Evolutionary conservation across 2,113 vertebrate genomes (phyloP).

Genomic region (Platichthys flesus): DNA sequence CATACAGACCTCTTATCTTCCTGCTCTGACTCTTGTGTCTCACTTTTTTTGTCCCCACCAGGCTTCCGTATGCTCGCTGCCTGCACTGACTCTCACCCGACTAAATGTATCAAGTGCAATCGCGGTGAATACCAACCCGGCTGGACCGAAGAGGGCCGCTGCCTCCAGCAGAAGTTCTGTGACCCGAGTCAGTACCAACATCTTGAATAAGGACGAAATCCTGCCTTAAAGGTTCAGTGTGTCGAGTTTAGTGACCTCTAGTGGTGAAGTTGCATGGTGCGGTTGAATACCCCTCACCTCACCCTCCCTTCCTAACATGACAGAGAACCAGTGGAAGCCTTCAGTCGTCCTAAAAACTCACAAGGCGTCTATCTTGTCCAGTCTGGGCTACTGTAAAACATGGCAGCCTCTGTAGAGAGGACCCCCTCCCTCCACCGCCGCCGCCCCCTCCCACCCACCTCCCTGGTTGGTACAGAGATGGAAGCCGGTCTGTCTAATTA

Average conservation of each 20-base stretch:
- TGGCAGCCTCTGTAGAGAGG: too few species aligned
- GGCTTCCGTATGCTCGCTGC: constrained; percentile 83
- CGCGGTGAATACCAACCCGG: constrained; percentile 88
- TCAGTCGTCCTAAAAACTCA: too few species aligned
- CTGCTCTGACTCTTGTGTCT: background rate
- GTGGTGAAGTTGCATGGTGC: too few species aligned
- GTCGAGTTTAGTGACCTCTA: too few species aligned
- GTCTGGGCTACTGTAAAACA: too few species aligned
- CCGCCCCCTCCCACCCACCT: constrained; percentile 35
- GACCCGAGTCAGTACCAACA: constrained; percentile 85
- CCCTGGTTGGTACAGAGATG: constrained; percentile 68
- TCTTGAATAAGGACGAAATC: background rate
- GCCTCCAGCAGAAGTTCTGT: constrained; percentile 88
- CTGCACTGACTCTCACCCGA: constrained; percentile 82
- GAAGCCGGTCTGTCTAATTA: constrained; percentile 80
- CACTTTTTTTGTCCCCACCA: constrained; percentile 44
- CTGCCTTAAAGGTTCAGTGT: background rate
- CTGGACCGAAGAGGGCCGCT: constrained; percentile 87
- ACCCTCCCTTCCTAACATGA: too few species aligned
- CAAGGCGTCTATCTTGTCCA: too few species aligned
- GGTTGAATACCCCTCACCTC: too few species aligned
- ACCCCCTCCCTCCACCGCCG: background rate
- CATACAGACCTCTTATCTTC: background rate
- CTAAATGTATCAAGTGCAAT: constrained; percentile 82
- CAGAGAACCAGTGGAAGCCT: too few species aligned